Evolutionary conservation across 2,888 invertebrate genomes (phyloP).

Genomic region (Temnothorax rugatulus): DNA sequence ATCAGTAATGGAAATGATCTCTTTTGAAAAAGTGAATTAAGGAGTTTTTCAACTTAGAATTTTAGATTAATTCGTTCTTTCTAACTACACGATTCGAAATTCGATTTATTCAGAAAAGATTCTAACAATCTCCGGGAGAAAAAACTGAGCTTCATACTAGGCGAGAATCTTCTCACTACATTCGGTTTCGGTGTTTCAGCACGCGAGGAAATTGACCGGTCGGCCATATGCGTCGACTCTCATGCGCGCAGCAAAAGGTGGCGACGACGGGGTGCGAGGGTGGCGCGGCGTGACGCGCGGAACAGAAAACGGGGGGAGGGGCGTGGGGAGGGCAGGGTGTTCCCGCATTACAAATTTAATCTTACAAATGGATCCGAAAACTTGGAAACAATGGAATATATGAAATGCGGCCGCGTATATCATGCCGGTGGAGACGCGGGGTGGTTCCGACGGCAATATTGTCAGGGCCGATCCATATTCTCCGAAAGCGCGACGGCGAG

Average conservation of each 20-base stretch:
- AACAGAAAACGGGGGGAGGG: constrained; percentile 36
- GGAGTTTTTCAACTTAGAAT: background rate
- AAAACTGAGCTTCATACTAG: background rate
- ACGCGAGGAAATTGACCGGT: constrained; percentile 82
- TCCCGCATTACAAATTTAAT: constrained; percentile 90
- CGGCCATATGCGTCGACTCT: constrained; percentile 84
- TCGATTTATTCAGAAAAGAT: background rate
- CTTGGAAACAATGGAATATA: constrained; percentile 86
- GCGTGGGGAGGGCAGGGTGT: constrained; percentile 62
- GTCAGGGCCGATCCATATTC: constrained; percentile 85
- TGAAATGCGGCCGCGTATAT: constrained; percentile 86
- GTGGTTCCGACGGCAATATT: constrained; percentile 85
- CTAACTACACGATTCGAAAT: background rate
- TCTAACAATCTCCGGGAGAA: background rate
- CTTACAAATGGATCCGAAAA: constrained; percentile 90
- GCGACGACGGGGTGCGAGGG: constrained; percentile 68
- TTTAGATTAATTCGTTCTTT: background rate
- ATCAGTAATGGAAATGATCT: background rate
- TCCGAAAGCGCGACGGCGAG: constrained; percentile 67
- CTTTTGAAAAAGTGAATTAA: background rate
- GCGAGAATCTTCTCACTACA: constrained; percentile 13
- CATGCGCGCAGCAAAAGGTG: constrained; percentile 70
- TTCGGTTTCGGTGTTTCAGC: constrained; percentile 38
- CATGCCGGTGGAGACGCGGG: constrained; percentile 79
- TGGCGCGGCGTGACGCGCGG: constrained; percentile 56